Percentiles rank a stretch among this genome's conserved stretches.
Evolutionary conservation across 2,888 invertebrate species (phyloP).

Genomic region (Rhamnusium bicolor): DNA sequence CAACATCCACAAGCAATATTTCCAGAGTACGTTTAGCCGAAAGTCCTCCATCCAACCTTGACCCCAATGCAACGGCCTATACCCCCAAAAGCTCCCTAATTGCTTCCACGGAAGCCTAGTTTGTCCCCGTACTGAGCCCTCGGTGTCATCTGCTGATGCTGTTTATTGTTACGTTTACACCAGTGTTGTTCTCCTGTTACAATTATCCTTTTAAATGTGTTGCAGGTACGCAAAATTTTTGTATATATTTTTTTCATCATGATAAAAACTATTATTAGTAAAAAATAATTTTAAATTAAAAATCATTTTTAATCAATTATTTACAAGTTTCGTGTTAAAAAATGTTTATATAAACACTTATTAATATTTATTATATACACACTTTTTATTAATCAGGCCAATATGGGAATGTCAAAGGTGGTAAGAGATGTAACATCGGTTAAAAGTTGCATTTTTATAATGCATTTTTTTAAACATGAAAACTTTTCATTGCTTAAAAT

Average conservation of each 20-base stretch:
- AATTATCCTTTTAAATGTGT: background rate
- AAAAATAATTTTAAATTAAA: no score
- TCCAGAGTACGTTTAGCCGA: conserved; percentile 76
- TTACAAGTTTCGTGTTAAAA: no score
- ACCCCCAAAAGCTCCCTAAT: conserved; percentile 84
- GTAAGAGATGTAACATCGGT: no score
- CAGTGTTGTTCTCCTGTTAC: conserved; percentile 47
- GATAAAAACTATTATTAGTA: background rate
- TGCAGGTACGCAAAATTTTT: background rate
- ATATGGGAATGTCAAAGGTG: no score
- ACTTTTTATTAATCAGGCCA: no score
- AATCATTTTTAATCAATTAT: no score
- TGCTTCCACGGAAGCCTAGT: conserved; percentile 75
- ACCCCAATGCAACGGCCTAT: conserved; percentile 94
- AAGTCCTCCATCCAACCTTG: conserved; percentile 74
- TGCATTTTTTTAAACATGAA: no score
- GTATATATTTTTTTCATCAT: background rate
- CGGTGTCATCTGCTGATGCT: conserved; percentile 51
- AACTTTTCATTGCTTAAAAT: no score
- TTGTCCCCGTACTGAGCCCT: conserved; percentile 36
- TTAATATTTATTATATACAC: no score
- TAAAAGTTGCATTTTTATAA: no score
- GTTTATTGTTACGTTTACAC: conserved; percentile 53
- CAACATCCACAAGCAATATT: conserved; percentile 62
- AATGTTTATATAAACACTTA: no score